Evolutionary conservation across 2,797 vertebrate species (phyloP).

Genomic region (Pteropus rufus): DNA sequence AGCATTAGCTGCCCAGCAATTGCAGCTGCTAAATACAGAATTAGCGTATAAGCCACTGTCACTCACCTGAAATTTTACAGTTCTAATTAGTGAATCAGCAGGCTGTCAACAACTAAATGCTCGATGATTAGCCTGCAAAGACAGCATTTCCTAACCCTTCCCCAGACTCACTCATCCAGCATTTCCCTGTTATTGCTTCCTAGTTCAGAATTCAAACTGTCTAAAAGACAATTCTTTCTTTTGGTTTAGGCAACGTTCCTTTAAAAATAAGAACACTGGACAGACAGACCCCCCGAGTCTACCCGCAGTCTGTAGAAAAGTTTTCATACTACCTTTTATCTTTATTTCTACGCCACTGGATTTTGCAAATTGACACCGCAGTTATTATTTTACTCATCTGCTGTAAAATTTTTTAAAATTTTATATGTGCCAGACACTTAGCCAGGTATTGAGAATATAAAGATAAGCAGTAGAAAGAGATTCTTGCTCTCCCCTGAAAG

Average conservation of each 20-base stretch:
- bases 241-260: neutral
- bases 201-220: conserved; percentile 54
- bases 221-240: conserved; percentile 12
- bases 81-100: conserved; percentile 87
- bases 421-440: neutral
- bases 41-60: conserved; percentile 91
- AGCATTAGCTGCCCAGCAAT: conserved; percentile 89
- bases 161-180: conserved; percentile 37
- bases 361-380: neutral
- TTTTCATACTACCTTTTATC: neutral
- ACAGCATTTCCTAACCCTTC: conserved; percentile 26
- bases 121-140: conserved; percentile 73
- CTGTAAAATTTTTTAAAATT: neutral
- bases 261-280: neutral
- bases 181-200: conserved; percentile 34
- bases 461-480: neutral
- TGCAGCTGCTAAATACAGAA: conserved; percentile 90
- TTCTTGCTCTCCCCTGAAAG: neutral
- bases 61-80: conserved; percentile 88
- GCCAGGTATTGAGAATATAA: neutral
- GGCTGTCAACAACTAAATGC: conserved; percentile 82
- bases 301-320: neutral
- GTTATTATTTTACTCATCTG: neutral
- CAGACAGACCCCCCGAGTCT: neutral
- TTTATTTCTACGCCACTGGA: neutral